A percentile compares a stretch with the other conserved stretches of the same genome.
phyloP scores from a whole-genome alignment of 2,113 vertebrate genomes.

The Melanotaenia duboulayi region DNA sequence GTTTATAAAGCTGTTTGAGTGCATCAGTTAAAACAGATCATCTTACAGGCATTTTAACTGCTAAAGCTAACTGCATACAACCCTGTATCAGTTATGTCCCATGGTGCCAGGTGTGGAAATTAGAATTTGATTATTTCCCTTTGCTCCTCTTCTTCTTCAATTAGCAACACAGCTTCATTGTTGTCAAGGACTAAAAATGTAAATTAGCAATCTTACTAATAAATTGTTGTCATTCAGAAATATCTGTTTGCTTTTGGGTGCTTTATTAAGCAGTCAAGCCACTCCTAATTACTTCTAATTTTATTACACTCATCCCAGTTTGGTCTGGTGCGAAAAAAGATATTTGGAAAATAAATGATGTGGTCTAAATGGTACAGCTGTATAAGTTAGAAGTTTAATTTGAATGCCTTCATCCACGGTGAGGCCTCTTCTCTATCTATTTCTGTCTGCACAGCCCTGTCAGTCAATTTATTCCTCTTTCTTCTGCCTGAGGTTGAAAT shows the following conservation, averaged over 20 bases:
- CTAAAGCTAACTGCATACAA: slow-evolving; percentile 33
- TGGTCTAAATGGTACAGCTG: slow-evolving; percentile 31
- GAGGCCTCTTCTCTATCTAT: slow-evolving; percentile 33
- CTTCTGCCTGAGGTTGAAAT: slow-evolving; percentile 63
- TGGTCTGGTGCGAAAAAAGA: slow-evolving; percentile 12
- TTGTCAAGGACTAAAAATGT: slow-evolving; percentile 38
- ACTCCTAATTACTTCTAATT: slow-evolving; percentile 37
- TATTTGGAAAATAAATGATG: slow-evolving; percentile 14
- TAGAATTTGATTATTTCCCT: slow-evolving; percentile 55
- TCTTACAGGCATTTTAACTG: slow-evolving; percentile 38
- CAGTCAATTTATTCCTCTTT: slow-evolving; percentile 54
- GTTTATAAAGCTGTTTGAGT: slow-evolving; percentile 24
- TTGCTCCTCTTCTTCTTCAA: slow-evolving; percentile 40
- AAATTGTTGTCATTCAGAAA: slow-evolving; percentile 44
- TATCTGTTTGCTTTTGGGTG: slow-evolving; percentile 26
- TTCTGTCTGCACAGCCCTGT: slow-evolving; percentile 41
- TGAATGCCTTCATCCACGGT: slow-evolving; percentile 43
- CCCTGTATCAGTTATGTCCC: slow-evolving; percentile 40
- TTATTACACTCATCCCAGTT: slow-evolving; percentile 12
- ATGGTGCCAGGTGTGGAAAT: slow-evolving; percentile 49
- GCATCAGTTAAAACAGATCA: slow-evolving; percentile 21
- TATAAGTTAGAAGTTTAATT: slow-evolving; percentile 28
- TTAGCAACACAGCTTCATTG: slow-evolving; percentile 35
- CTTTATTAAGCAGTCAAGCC: slow-evolving; percentile 4
- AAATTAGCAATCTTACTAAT: slow-evolving; percentile 55